phyloP scores from a whole-genome alignment of 2,888 invertebrate species.

The Anoplius nigerrimus region DNA sequence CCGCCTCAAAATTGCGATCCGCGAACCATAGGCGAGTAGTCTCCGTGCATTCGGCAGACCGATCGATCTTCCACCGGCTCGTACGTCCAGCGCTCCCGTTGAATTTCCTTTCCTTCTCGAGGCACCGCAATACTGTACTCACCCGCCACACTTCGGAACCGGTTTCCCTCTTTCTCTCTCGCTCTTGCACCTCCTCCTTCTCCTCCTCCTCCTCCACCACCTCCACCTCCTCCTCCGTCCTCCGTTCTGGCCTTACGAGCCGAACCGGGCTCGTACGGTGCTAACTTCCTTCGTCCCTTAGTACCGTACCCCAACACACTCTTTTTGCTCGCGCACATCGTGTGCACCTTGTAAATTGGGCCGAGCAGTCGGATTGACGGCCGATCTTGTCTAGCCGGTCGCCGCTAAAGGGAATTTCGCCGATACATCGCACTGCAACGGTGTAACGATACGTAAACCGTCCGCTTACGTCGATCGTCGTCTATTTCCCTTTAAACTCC shows the following conservation, averaged over 20 bases:
- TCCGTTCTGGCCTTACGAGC: slow-evolving; percentile 35
- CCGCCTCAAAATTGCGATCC: slow-evolving; percentile 30
- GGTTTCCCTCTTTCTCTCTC: slow-evolving; percentile 41
- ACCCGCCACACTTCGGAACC: slow-evolving; percentile 51
- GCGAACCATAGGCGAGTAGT: slow-evolving; percentile 20
- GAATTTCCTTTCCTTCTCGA: slow-evolving; percentile 39
- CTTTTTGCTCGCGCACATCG: slow-evolving; percentile 15
- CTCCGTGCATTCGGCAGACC: slow-evolving; percentile 23
- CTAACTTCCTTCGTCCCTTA: slow-evolving; percentile 20
- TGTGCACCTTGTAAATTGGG: no score
- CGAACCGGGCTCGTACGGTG: slow-evolving; percentile 43
- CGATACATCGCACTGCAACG: no score
- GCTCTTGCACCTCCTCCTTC: no score
- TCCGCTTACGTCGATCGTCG: no score
- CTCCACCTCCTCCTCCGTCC: background rate
- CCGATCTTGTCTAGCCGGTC: no score
- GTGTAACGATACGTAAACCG: no score
- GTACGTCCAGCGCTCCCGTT: slow-evolving; percentile 18
- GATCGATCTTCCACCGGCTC: slow-evolving; percentile 45
- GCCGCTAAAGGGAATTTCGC: no score
- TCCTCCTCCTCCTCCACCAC: background rate
- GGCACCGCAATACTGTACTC: slow-evolving; percentile 48
- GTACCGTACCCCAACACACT: slow-evolving; percentile 22
- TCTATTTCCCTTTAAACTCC: no score
- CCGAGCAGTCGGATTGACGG: no score